Evolutionary conservation across 2,113 vertebrate species (phyloP), one percentile per base, ranked within the genome.

Genomic region (Burhinus bistriatus): DNA sequence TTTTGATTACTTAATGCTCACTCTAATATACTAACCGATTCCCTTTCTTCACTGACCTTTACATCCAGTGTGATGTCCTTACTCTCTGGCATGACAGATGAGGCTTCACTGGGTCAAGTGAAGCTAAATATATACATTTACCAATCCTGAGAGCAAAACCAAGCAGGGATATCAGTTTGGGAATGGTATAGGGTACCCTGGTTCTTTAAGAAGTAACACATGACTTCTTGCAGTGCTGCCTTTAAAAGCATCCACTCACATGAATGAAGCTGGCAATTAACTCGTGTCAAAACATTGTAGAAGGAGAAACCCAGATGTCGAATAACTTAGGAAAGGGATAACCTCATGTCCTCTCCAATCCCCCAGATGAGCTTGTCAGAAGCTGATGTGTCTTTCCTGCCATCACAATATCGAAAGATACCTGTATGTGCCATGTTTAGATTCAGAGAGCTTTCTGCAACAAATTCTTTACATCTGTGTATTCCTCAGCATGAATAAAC

Each of bases 211-310:
- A 91, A 87, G 77, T 19, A 87, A 83, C 61, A 75, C 90, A 45
- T 85, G 93, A 89, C 87, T 97, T 95, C 85, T 95, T 85, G 57
- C 64, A 88, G 40, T 57, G 61, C 84, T 80, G 73, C 69, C 54
- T 89, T 97, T 96, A 95, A 97, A 93, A 95, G 64, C 69, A 93
- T 80, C 88, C 44, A 87, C 93, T 97, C 90, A 95, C 75, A 87
- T 91, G 94, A 96, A 96, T 85, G 86, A 97, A 95, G 88, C 82
- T 97, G 91, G 87, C 97, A 98, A 97, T 97, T 97, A 97, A 95
- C 96, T 96, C 26, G 8, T 90, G 97, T 97, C 96, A 97, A 96
- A 97, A 97, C 97, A 98, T 18, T 91, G 88, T 55, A 79, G 94
- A 96, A 93, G 76, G 93, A 86, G 86, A 97, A 97, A 96, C 92